Conservation (phyloP, 2,888 invertebrate species). For the Balanococcus diminutus region DNA sequence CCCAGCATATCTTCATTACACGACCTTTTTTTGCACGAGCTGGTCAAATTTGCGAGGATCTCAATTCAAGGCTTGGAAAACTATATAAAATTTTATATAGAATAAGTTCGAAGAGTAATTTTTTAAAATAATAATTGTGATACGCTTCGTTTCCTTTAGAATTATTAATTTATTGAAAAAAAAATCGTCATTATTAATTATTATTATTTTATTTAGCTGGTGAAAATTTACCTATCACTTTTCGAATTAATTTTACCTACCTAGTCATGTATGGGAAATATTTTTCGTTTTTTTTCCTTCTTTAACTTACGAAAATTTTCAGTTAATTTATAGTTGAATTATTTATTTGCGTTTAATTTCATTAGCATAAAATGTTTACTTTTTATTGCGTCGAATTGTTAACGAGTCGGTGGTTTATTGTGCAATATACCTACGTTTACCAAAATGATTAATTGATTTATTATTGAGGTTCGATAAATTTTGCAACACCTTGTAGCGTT, state of each 20-base stretch:
- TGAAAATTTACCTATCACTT: constrained; percentile 1
- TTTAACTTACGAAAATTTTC: background rate
- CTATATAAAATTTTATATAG: background rate
- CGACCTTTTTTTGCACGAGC: background rate
- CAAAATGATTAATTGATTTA: background rate
- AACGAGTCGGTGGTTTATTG: background rate
- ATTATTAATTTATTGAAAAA: no score
- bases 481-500: no score
- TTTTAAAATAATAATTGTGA: background rate
- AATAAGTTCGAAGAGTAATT: background rate
- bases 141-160: background rate
- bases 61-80: background rate
- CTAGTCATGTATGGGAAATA: background rate
- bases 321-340: background rate
- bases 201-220: no score
- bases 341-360: background rate
- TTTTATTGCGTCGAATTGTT: background rate
- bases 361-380: background rate
- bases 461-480: no score
- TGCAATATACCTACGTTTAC: background rate
- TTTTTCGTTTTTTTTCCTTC: background rate
- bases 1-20: background rate
- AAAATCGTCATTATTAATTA: no score
- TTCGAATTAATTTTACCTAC: background rate
- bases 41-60: background rate